These are phyloP conservation scores for Synanthedon tipuliformis DNA, from an alignment of 2,888 invertebrate genomes.

Conservation along the genomic window DNA sequence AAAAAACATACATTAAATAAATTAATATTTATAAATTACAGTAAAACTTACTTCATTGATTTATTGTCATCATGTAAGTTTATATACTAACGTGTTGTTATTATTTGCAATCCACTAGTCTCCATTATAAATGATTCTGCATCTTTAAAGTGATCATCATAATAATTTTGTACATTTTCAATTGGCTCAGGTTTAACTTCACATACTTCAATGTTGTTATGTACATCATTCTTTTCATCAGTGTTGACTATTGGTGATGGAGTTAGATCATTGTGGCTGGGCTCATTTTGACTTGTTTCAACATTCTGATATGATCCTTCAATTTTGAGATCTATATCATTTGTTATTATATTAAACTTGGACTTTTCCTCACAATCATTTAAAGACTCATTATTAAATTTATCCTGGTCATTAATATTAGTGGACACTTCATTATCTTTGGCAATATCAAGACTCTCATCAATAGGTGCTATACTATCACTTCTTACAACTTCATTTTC, in stretches of 20 bases:
- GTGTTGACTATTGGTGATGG: constrained; percentile 15
- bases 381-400: background rate
- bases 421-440: background rate
- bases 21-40: constrained; percentile 1
- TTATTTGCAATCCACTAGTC: constrained; percentile 64
- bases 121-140: constrained; percentile 84
- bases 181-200: constrained; percentile 33
- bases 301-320: constrained; percentile 20
- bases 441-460: constrained; percentile 7
- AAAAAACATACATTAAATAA: constrained; percentile 4
- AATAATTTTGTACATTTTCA: constrained; percentile 46
- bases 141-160: constrained; percentile 79
- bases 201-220: constrained; percentile 22
- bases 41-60: background rate
- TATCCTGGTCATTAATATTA: background rate
- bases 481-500: constrained; percentile 6
- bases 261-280: constrained; percentile 14
- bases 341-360: background rate
- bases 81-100: constrained; percentile 46
- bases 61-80: background rate
- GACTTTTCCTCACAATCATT: background rate
- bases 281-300: constrained; percentile 22
- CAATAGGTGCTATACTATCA: constrained; percentile 12
- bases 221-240: constrained; percentile 20
- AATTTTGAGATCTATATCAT: background rate